These are phyloP conservation scores for Egretta garzetta DNA, from an alignment of 2,113 vertebrate genomes.

Conservation along the genomic window DNA sequence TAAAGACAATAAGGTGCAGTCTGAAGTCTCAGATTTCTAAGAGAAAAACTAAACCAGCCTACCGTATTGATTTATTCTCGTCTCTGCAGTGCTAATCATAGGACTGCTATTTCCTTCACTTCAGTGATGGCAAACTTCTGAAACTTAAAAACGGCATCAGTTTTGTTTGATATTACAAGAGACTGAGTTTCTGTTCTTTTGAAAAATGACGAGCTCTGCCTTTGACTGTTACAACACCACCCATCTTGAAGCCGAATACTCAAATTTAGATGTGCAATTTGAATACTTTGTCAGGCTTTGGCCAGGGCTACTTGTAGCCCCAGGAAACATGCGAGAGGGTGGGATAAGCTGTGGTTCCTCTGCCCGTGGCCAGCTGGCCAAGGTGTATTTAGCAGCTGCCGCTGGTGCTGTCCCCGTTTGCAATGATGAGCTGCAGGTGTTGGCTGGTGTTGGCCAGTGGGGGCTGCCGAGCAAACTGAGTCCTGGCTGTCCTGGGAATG, in stretches of 20 bases:
- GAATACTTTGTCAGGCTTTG: not conserved
- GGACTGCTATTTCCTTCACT: not conserved
- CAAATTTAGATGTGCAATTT: not conserved
- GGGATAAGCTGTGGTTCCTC: not conserved
- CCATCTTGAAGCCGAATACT: not conserved
- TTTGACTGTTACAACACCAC: not conserved
- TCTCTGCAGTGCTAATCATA: not conserved
- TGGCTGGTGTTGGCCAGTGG: not conserved
- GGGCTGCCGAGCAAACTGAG: fast-evolving
- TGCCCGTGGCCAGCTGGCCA: not conserved
- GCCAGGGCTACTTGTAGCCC: not conserved
- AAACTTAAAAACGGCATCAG: not conserved
- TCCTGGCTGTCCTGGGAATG: not conserved
- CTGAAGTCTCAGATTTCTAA: not conserved
- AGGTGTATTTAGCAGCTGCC: not conserved
- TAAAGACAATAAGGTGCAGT: not conserved
- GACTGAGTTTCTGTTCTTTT: not conserved
- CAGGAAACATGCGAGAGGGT: fast-evolving
- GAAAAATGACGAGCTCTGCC: not conserved
- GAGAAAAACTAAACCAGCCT: not conserved
- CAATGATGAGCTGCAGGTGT: not conserved
- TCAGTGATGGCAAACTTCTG: not conserved
- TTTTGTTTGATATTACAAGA: not conserved
- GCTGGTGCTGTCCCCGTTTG: not conserved
- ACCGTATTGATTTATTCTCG: not conserved